Base-by-base conservation (phyloP, 2,888 invertebrate species). In the Galeruca laticollis region DNA sequence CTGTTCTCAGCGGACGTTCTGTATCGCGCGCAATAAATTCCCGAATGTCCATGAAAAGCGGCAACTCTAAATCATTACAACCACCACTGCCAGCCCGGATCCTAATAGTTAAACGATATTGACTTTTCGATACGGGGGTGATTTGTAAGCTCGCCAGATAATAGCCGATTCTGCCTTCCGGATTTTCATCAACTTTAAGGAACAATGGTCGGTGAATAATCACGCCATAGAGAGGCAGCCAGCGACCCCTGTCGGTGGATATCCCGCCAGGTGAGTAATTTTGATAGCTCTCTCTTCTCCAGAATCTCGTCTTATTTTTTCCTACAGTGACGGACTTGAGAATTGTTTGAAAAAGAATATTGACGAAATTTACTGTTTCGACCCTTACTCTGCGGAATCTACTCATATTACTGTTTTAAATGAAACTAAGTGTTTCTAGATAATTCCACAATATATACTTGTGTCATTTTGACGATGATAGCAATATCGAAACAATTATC, bases 81-180 rank as follows among this genome's bases (percentile, higher is more conserved):
- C 74, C 72, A 68, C 71, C 70, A 66, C 21, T 68, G 56, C 54
- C 67, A 51, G 56, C 71, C 62, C 75, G 72, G 75, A 77, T 77
- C 79, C 79, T 82, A 79, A 82, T 82, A 82, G 82, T 82, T 82
- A 82, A 82, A 81, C 82, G 82, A 82, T 82, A 82, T 82, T 81
- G 83, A 82, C 82, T 83, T 81, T 77, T 76, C 77, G 78, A 80
- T 80, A 76, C 77, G 68, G 76, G 79, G 77, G 71, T 73, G 75
- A 82, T 81, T 81, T 82, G 81, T 81, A 81, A 76, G 78, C 78
- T 74, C 73, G 77, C 77, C 76, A 79, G 78, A 80, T 80, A 80
- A 80, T 78, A 73, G 79, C 73, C 76, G 73, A 71, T 74, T 74
- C 75, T 76, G 74, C 76, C 76, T 78, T 75, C 76, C 66, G 76